Evolutionary conservation across 2,888 invertebrate species (phyloP), one percentile per base, ranked within the genome.

Genomic region (Nephrotoma appendiculata): DNA sequence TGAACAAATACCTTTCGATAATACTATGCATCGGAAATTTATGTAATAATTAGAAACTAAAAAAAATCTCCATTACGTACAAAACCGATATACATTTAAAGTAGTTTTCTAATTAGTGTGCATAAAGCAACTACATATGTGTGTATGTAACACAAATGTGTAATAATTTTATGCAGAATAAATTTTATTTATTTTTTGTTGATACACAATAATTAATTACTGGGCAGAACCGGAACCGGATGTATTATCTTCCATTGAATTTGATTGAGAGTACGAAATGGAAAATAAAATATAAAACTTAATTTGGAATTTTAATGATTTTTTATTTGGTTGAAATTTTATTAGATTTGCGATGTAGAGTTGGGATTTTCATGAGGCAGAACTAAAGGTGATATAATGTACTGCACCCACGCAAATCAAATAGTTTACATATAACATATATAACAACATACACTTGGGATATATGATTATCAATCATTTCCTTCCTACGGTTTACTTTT

Each of bases 191-290:
- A 5, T 85, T 15, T 85, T 71, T 71, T 71, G 71, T 71, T 71
- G 71, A 71, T 71, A 44, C 45, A 41, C 19, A 86, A 45, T 45
- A 86, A 88, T 88, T 87, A 88, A 88, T 88, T 87, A 88, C 88
- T 91, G 91, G 91, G 91, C 91, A 90, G 91, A 91, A 91, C 91
- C 91, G 91, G 91, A 91, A 91, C 91, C 91, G 91, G 91, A 91
- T 91, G 91, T 91, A 91, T 91, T 91, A 91, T 91, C 84, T 84
- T 84, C 31, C 71, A 71, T 71, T 71, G 71, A 71, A 71, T 71
- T 71, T 31, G 71, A 71, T 71, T 71, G 71, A 71, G 71, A 71
- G 71, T 71, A 71, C 71, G 71, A 71, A 71, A 71, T 71, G 71
- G 71, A 71, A 71, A 71, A 71, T 71, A 11, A 31, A 71, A 57